Evolutionary conservation across 2,797 vertebrate genomes (phyloP).

Genomic region (Alca torda): DNA sequence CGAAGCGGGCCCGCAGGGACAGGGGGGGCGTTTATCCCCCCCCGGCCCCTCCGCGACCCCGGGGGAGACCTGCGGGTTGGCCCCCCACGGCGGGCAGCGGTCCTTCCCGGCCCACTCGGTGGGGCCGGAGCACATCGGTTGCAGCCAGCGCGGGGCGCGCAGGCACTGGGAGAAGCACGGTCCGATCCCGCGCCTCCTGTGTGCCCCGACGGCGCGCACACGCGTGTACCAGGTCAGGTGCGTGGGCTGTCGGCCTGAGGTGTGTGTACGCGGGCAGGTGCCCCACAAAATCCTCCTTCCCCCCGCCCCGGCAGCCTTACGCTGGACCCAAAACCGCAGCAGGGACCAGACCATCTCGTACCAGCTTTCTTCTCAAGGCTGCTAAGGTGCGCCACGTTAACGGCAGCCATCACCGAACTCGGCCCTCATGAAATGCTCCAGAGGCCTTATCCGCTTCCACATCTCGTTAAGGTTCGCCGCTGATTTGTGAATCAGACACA

Average conservation of each 20-base stretch:
- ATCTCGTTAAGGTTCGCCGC: not conserved
- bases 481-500: not conserved
- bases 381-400: not conserved
- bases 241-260: not conserved
- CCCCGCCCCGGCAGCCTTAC: not conserved
- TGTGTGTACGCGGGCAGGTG: too few species aligned
- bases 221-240: too few species aligned
- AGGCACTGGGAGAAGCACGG: not conserved
- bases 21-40: not conserved
- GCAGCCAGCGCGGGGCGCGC: not conserved
- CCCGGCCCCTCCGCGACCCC: not conserved
- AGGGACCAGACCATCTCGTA: not conserved
- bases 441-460: not conserved
- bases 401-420: not conserved
- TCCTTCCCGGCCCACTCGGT: not conserved
- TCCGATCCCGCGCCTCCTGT: not conserved
- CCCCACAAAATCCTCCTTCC: not conserved
- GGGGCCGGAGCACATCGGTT: not conserved
- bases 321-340: not conserved
- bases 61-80: not conserved
- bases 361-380: not conserved
- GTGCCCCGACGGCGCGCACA: too few species aligned
- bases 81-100: not conserved
- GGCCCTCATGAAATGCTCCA: accelerated
- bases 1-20: not conserved